Percentiles rank a stretch among this genome's conserved stretches.
These are phyloP conservation scores for Arnoldichthys spilopterus DNA, from an alignment of 2,797 vertebrate species.

Conservation along the genomic window DNA sequence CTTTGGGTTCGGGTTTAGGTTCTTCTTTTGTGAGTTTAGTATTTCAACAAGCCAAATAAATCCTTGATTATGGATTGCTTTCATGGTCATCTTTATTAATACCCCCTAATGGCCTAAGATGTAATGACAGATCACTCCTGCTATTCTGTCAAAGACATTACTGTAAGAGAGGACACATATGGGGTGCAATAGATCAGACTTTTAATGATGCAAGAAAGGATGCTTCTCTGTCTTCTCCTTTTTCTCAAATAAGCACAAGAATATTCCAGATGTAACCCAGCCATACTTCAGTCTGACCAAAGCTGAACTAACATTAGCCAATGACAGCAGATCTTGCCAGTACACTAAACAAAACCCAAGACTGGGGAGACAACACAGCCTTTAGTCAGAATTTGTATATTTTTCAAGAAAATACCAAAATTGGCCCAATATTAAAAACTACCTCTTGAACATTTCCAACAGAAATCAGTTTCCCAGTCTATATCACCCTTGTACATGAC, in stretches of 20 bases:
- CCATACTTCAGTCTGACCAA: slow-evolving; percentile 63
- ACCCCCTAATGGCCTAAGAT: slow-evolving; percentile 18
- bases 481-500: slow-evolving; percentile 36
- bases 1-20: not conserved
- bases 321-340: slow-evolving; percentile 62
- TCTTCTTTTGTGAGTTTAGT: slow-evolving; percentile 1
- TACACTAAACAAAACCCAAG: slow-evolving; percentile 58
- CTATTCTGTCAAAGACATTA: slow-evolving; percentile 47
- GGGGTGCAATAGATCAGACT: slow-evolving; percentile 46
- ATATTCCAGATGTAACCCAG: slow-evolving; percentile 62
- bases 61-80: not conserved
- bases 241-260: slow-evolving; percentile 55
- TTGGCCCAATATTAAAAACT: slow-evolving; percentile 22
- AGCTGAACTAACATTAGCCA: slow-evolving; percentile 60
- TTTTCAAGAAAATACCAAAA: not conserved
- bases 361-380: slow-evolving; percentile 52
- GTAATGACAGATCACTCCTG: slow-evolving; percentile 48
- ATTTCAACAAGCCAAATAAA: slow-evolving; percentile 14
- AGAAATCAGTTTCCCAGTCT: slow-evolving; percentile 6
- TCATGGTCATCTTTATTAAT: not conserved
- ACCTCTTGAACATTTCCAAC: slow-evolving; percentile 25
- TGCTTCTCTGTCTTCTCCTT: slow-evolving; percentile 47
- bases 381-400: slow-evolving; percentile 1
- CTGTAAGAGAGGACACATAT: slow-evolving; percentile 38
- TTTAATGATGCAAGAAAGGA: slow-evolving; percentile 48